Evolutionary conservation across 1,140 invertebrate species (phyloP).

Genomic region (Harlomillsia oculata): DNA sequence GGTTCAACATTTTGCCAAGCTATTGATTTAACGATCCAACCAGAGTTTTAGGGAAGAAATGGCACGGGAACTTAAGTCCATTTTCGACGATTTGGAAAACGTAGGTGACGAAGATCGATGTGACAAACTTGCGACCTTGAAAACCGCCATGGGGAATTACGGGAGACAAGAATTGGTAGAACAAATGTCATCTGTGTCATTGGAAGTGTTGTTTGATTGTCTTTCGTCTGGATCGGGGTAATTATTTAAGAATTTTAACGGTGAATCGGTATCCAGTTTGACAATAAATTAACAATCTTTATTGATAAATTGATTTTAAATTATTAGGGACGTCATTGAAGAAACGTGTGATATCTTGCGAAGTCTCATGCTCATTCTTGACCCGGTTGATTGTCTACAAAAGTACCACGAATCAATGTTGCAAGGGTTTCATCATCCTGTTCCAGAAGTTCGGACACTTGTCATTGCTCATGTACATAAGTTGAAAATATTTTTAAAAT

Average conservation of each 20-base stretch:
- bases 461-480: constrained; percentile 26
- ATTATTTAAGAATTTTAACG: neutral
- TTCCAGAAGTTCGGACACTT: constrained; percentile 21
- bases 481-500: neutral
- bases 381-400: constrained; percentile 19
- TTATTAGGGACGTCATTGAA: constrained; percentile 23
- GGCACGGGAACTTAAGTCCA: too few relatives aligned
- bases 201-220: constrained; percentile 30
- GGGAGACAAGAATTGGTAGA: constrained; percentile 11
- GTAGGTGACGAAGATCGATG: neutral
- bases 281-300: neutral
- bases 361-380: constrained; percentile 24
- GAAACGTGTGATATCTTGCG: constrained; percentile 29
- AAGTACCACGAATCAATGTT: constrained; percentile 30
- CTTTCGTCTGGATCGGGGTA: constrained; percentile 23
- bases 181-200: constrained; percentile 5
- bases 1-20: too few relatives aligned
- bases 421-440: constrained; percentile 27
- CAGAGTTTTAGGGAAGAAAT: too few relatives aligned
- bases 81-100: too few relatives aligned
- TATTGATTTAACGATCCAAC: too few relatives aligned
- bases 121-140: constrained; percentile 19
- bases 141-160: constrained; percentile 20
- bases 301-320: neutral
- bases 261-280: neutral